phyloP scores from a whole-genome alignment of 2,888 invertebrate genomes.

The Creontiades dilutus region DNA sequence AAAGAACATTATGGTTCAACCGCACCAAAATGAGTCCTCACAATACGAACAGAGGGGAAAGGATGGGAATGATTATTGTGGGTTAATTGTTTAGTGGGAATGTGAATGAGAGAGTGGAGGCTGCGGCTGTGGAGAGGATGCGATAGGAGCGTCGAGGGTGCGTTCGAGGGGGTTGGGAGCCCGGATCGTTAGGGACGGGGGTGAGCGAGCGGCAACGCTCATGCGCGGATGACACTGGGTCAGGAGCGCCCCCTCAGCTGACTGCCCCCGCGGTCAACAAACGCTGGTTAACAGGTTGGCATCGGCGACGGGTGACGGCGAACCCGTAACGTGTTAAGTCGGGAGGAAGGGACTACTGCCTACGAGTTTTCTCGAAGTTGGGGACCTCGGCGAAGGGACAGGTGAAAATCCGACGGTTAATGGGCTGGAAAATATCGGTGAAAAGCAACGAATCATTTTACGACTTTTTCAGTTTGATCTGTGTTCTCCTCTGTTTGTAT shows the following conservation, averaged over 20 bases:
- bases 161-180: neutral
- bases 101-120: neutral
- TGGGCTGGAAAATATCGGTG: no score
- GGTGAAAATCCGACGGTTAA: neutral
- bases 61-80: constrained; percentile 6
- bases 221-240: neutral
- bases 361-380: neutral
- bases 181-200: constrained; percentile 40
- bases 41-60: neutral
- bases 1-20: no score
- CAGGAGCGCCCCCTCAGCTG: neutral
- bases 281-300: constrained; percentile 52
- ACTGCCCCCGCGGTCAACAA: constrained; percentile 13
- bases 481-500: no score
- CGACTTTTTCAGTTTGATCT: no score
- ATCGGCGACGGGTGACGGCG: neutral
- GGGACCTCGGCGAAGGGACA: neutral
- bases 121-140: constrained; percentile 14
- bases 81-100: constrained; percentile 29
- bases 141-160: constrained; percentile 22
- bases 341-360: neutral
- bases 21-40: neutral
- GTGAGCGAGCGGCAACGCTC: neutral
- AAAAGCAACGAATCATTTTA: no score
- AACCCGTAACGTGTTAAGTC: constrained; percentile 23